Percentiles rank a stretch among this genome's conserved stretches.
phyloP scores from a whole-genome alignment of 2,888 invertebrate genomes.

The Trypoxylon attenuatum region DNA sequence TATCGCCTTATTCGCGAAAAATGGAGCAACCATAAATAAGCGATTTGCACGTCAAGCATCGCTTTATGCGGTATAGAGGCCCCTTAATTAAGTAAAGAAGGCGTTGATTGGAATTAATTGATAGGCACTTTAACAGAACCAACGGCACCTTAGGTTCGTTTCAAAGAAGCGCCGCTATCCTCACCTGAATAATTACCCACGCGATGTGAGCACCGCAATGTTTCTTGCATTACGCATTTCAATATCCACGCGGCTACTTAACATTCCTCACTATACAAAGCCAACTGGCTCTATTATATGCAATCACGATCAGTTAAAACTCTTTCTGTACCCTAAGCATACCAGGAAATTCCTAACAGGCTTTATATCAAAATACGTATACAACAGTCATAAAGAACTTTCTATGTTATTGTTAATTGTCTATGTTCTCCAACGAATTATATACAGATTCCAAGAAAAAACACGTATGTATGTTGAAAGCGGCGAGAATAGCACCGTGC shows the following conservation, averaged over 20 bases:
- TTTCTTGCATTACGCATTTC: constrained; percentile 22
- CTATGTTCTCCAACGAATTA: too few species aligned
- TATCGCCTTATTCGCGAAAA: not conserved
- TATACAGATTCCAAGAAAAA: too few species aligned
- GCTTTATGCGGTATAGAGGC: constrained; percentile 31
- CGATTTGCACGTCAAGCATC: constrained; percentile 4
- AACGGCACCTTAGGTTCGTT: constrained; percentile 25
- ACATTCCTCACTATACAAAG: constrained; percentile 17
- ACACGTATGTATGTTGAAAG: too few species aligned
- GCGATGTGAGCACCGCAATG: constrained; percentile 19
- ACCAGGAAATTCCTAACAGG: too few species aligned
- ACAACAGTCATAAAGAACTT: too few species aligned
- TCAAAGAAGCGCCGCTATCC: constrained; percentile 32
- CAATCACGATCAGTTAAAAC: too few species aligned
- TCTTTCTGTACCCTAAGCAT: too few species aligned
- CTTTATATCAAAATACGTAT: too few species aligned
- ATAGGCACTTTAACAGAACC: constrained; percentile 18
- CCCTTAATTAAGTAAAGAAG: constrained; percentile 44
- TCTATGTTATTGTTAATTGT: too few species aligned
- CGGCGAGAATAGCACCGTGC: too few species aligned
- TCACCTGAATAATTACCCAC: constrained; percentile 27
- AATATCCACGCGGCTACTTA: constrained; percentile 12
- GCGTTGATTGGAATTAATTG: constrained; percentile 31
- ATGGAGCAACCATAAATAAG: constrained; percentile 5
- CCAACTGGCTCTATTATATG: not conserved